Base-by-base conservation (phyloP, 2,797 vertebrate species). In the Rhabdomys pumilio region DNA sequence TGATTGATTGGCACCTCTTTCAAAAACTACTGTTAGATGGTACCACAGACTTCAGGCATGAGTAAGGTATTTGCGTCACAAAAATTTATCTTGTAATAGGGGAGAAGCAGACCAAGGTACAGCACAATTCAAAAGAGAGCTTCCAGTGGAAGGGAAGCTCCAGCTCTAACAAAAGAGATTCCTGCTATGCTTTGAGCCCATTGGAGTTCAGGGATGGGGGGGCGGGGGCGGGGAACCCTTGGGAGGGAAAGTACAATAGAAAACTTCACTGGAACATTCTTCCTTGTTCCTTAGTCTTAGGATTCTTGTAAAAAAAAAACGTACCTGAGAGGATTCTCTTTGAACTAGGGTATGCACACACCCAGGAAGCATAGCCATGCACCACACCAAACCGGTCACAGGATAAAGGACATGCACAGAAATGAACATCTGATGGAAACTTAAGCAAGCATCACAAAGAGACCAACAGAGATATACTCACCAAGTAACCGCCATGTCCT, bases 381-480 rank as follows among this genome's bases (percentile, higher is more conserved):
- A 24, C 44, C 41, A 0, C 65, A 20, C 31, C 26, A 2, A 2
- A 4, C 15, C 44, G 63, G 65, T 5, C 53, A 65, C 0, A 6
- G 38, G 12, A 15, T 7, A 26, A 29, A 38, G 0, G 14, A 91
- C 12, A 13, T 4, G 12, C 12, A 12, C 31, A 44, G 15, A 72
- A 41, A 29, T 29, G 10, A 44, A 47, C 2, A 8, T 31, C 50
- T 13, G 20, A 41, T 3, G 0, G 57, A 9, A 19, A 90, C 14
- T 19, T 50, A 55, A 59, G 29, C 3, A 8, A 3, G 13, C 1
- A 0, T 13, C 13, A 4, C 12, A 1, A 4, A 14, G 44, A 93
- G 44, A 81, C 11, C 72, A 79, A 57, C 0, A 26, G 26, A 20
- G 24, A 10, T 3, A 0, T 1, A 1, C 4, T n/a, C 10, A 14